Evolutionary conservation across 2,888 invertebrate genomes (phyloP), one percentile per base, ranked within the genome.

Genomic region (Drosophila mulleri): DNA sequence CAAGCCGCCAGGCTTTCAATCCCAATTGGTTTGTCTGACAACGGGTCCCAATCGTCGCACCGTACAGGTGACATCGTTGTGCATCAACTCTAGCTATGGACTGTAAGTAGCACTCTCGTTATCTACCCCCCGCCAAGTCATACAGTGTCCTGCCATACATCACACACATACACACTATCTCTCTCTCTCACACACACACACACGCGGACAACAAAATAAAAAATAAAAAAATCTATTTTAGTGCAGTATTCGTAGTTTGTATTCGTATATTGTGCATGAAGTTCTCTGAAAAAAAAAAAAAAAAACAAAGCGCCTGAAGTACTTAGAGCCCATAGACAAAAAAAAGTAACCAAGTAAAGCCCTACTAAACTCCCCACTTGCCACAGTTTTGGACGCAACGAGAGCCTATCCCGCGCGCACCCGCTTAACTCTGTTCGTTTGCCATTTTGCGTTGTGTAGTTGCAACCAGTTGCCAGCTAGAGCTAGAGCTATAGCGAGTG

Each of bases 1-100:
- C 91, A 96, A 98, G 93, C 95, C 96, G 45, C 95, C 98, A n/a
- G 99, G 99, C 81, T 99, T 98, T 95, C 99, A 99, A 94, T 97
- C 98, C 56, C 97, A 98, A 91, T 94, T 99, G 80, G 97, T 98
- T 82, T 98, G 98, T 93, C 94, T 99, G 91, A 97, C 99, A 89
- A 95, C 96, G 93, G 95, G 96, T 89, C 96, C 98, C 86, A 96
- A 97, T 93, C 88, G 90, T 73, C 89, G 88, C 69, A 84, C 82
- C 48, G 89, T 92, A 45, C 96, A 95, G 92, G 96, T 99, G 92
- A 96, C 98, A 84, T 95, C 98, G 80, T 95, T 99, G 91, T 96
- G 97, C 89, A 95, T 99, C 93, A 99, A 98, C 94, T 98, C 99
- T 88, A 97, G 97, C 67, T 99, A 98, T 94, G 98, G 98, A 93